Base-by-base conservation (phyloP, 2,888 invertebrate genomes). In the Therioaphis trifolii region DNA sequence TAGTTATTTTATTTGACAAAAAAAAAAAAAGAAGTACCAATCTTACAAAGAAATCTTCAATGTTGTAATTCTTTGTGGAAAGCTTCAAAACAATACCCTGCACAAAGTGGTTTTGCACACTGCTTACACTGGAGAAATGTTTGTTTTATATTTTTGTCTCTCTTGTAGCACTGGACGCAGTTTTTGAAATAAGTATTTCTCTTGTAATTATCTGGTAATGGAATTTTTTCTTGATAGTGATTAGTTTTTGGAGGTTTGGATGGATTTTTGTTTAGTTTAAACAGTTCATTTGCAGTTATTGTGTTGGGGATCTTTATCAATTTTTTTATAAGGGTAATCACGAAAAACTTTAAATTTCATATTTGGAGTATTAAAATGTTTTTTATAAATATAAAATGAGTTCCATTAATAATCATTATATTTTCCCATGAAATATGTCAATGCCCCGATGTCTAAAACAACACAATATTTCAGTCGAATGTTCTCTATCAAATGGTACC, bases 101-200 rank as follows among this genome's bases (percentile, higher is more conserved):
- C 29, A 52, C 71, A 71, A 46, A 63, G 35, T 27, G 63, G 27
- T 49, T 9, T 52, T 27, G 3, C 49, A 63, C 63, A 63, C 14
- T 18, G 27, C 29, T 63, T 63, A 27, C 71, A 71, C 29, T 71
- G 71, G 18, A 49, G 24, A 49, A 35, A 43, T 12, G 75, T 75
- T 75, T 75, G 58, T 58, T 75, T 75, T 75, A 40, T 52, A 2
- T 27, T 58, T 58, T 71, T 71, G 12, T 58, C 52, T 7, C n/a
- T 40, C 4, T 75, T 75, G 40, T 58, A 75, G 75, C 58, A 75
- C 58, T 58, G 58, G 11, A 75, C 2, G 11, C 58, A 58, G 12
- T 75, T 75, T 75, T 75, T 58, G 55, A n/a, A 75, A 58, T 75
- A 75, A 21, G 1, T 75, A 24, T 11, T 58, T 58, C 75, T 75